phyloP scores from a whole-genome alignment of 2,797 vertebrate species.

The Molossus alvarezi region DNA sequence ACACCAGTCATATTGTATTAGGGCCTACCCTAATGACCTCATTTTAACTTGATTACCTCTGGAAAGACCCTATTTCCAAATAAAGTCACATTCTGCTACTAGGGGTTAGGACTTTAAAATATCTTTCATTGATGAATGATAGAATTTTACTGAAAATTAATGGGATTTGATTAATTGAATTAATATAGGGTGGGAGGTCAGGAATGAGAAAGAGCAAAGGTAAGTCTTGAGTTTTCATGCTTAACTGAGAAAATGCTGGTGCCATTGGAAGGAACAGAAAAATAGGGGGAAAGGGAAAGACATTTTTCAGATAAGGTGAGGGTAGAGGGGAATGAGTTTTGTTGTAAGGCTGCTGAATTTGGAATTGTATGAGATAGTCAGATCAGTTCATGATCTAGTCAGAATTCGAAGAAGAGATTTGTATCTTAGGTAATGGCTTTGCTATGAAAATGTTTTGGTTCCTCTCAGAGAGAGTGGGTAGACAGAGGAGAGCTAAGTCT shows the following conservation, averaged over 20 bases:
- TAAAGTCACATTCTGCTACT: neutral
- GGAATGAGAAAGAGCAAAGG: constrained; percentile 7
- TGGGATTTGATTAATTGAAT: constrained; percentile 35
- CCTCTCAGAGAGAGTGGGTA: neutral
- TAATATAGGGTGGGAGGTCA: neutral
- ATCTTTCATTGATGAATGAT: constrained; percentile 13
- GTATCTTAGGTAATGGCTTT: neutral
- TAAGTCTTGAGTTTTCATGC: constrained; percentile 49
- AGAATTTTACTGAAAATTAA: constrained; percentile 1
- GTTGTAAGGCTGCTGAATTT: constrained; percentile 40
- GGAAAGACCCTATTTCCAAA: constrained; percentile 2
- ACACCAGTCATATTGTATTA: neutral
- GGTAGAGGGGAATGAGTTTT: neutral
- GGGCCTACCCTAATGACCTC: neutral
- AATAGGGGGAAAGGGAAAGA: neutral
- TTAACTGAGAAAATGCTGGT: neutral
- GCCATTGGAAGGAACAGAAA: neutral
- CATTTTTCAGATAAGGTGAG: neutral
- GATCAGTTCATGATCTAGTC: neutral
- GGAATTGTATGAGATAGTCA: neutral
- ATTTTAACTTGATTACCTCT: constrained; percentile 52
- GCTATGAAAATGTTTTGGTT: constrained; percentile 9
- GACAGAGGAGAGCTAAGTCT: neutral
- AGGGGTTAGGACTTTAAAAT: neutral
- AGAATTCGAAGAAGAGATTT: constrained; percentile 36